These are phyloP conservation scores for Artibeus jamaicensis DNA, from an alignment of 2,797 vertebrate species.

Conservation along the genomic window DNA sequence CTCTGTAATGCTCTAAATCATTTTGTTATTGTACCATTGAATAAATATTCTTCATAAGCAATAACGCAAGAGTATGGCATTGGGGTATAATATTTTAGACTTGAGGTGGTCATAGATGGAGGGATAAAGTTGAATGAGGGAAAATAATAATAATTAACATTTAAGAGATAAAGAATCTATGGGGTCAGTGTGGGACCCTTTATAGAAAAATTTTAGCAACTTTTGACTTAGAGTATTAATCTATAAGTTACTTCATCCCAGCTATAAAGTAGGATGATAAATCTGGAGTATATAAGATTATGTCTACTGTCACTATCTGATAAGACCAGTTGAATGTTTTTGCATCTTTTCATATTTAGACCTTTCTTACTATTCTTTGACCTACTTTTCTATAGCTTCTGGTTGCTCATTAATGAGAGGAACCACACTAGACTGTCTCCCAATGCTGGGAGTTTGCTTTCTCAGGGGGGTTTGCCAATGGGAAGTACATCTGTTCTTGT, in stretches of 20 bases:
- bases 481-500: conserved; percentile 63
- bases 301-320: not conserved
- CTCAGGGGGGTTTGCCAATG: conserved; percentile 21
- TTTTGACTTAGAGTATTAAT: not conserved
- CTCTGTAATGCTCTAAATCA: not conserved
- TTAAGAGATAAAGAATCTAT: not conserved
- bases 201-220: not conserved
- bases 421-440: not conserved
- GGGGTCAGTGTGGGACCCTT: not conserved
- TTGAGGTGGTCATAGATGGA: not conserved
- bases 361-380: not conserved
- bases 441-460: not conserved
- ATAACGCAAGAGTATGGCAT: not conserved
- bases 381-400: not conserved
- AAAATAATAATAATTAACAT: not conserved
- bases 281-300: not conserved
- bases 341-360: not conserved
- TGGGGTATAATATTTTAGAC: not conserved
- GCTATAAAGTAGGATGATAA: not conserved
- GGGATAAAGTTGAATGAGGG: not conserved
- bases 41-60: not conserved
- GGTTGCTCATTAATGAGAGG: not conserved
- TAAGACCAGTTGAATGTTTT: not conserved
- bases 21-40: not conserved
- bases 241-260: not conserved